A percentile compares a stretch with the other conserved stretches of the same genome.
Evolutionary conservation across 2,888 invertebrate genomes (phyloP).

Genomic region (Cantharis flavilabris): DNA sequence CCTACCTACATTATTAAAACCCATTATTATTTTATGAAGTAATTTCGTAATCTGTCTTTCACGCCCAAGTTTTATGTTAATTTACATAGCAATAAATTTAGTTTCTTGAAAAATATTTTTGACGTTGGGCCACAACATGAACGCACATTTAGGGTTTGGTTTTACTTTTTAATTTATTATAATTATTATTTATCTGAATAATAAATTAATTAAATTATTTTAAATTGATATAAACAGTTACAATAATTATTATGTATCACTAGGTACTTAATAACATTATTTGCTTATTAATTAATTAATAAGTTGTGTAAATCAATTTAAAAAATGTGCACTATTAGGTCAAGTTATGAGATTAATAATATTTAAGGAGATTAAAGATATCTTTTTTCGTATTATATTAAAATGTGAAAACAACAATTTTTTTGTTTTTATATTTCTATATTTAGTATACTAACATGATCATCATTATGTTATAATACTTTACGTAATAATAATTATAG

Average conservation of each 20-base stretch:
- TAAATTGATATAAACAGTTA: neutral
- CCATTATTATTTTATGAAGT: neutral
- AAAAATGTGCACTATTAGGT: neutral
- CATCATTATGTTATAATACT: too few species aligned
- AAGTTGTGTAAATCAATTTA: neutral
- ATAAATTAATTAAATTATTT: neutral
- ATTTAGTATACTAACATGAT: too few species aligned
- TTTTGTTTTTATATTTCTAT: too few species aligned
- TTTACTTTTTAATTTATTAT: neutral
- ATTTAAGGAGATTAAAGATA: too few species aligned
- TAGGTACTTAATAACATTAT: neutral
- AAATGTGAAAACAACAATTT: too few species aligned
- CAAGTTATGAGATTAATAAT: neutral
- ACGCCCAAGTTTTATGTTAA: neutral
- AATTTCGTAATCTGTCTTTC: neutral
- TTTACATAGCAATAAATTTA: neutral
- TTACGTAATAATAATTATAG: too few species aligned
- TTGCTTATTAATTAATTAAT: neutral
- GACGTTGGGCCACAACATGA: neutral
- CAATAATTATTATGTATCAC: neutral
- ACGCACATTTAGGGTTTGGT: neutral
- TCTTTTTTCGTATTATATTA: too few species aligned
- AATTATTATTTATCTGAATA: neutral
- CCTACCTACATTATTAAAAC: neutral
- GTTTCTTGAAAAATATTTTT: neutral